phyloP scores from a whole-genome alignment of 1,140 invertebrate genomes.

The Leptinotarsa undecemlineata region DNA sequence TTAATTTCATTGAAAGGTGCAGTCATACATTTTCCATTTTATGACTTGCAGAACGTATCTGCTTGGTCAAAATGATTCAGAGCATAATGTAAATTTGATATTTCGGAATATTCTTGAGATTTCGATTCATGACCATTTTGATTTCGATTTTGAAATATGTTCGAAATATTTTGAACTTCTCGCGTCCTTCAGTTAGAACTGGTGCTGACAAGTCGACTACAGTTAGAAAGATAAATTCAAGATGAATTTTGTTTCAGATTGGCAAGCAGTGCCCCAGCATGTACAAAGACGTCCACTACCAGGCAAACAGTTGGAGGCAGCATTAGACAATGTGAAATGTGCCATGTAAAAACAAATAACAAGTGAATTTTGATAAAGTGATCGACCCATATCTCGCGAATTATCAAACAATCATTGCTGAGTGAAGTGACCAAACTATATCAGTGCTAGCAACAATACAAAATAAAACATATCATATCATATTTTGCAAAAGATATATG shows the following conservation, averaged over 20 bases:
- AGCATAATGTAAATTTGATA: no score
- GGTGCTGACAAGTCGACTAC: no score
- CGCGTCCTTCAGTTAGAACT: no score
- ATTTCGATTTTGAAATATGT: no score
- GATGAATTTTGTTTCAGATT: constrained; percentile 58
- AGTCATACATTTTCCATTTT: no score
- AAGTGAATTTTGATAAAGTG: not conserved
- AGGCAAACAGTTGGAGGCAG: constrained; percentile 75
- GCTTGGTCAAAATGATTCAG: no score
- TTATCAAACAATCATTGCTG: constrained; percentile 14
- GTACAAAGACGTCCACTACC: constrained; percentile 85
- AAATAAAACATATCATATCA: constrained; percentile 28
- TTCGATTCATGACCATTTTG: no score
- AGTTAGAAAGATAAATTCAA: no score
- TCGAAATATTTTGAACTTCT: no score
- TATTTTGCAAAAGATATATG: constrained; percentile 24
- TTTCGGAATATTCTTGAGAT: no score
- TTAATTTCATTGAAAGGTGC: no score
- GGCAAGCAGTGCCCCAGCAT: constrained; percentile 84
- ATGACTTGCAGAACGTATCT: no score
- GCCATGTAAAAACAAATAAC: not conserved
- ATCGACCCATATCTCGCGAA: constrained; percentile 7
- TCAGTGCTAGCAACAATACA: constrained; percentile 26
- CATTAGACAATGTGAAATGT: constrained; percentile 54
- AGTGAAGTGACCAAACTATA: constrained; percentile 28